Conservation (phyloP, 2,113 vertebrate species). For the Sturnira hondurensis region DNA sequence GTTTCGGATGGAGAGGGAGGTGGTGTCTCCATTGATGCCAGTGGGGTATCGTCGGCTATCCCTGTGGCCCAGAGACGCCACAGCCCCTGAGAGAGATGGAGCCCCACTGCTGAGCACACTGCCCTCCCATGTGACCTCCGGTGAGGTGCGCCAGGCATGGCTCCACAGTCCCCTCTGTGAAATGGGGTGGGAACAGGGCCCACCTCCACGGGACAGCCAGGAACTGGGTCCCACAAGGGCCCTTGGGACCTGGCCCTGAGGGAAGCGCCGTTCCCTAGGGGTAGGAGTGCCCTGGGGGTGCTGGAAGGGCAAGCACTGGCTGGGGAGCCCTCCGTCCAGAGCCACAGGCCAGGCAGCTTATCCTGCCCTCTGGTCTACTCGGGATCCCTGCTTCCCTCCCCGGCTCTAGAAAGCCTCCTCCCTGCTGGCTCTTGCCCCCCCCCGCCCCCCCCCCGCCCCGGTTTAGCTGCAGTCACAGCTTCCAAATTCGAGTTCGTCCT, state of each 20-base stretch:
- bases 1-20: fast-evolving
- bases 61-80: not conserved
- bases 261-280: not conserved
- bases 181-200: not conserved
- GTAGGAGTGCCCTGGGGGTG: not conserved
- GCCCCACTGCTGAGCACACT: not conserved
- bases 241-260: not conserved
- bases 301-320: no score
- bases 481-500: not conserved
- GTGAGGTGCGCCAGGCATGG: fast-evolving
- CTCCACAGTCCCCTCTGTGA: not conserved
- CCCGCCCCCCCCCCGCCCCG: no score
- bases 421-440: not conserved
- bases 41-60: fast-evolving
- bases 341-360: not conserved
- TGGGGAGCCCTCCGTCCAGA: not conserved
- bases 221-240: no score
- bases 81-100: not conserved
- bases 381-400: not conserved
- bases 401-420: not conserved
- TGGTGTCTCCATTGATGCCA: no score
- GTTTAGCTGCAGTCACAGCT: not conserved
- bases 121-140: not conserved
- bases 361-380: not conserved
- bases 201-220: not conserved